Base-by-base conservation (phyloP, 2,888 invertebrate species). In the Dryobotodes eremita region DNA sequence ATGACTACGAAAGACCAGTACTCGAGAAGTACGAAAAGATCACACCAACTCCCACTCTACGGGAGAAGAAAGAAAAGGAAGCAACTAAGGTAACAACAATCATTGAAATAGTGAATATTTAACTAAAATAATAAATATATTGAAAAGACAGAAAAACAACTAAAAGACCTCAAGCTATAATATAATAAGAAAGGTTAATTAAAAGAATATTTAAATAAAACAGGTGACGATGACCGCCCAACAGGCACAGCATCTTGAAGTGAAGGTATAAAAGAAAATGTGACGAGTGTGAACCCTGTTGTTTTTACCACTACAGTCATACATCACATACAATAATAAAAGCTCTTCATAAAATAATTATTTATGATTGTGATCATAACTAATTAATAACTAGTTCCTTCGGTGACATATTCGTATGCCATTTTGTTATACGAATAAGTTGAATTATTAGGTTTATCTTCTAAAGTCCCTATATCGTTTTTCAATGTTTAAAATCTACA, bases 1-100 rank as follows among this genome's bases (percentile, higher is more conserved):
- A 98, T 75, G 98, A 98, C 94, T 98, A 98, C 91, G 98, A 98
- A 89, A 97, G 98, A 83, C 98, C 98, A 7, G 98, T 97, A 50
- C 96, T 98, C 83, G 98, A 98, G 89, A 98, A 97, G 94, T 98
- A 98, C 90, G 98, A 98, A 93, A 97, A 97, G 90, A 91, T 97
- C n/a, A 90, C 96, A 42, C 97, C 97, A 10, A 97, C 97, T 79
- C 96, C 97, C n/a, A 93, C 93, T 64, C 91, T 93, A 4, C 91
- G 92, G 86, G 96, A 96, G 78, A 97, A 96, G 93, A 97, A 97
- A 90, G 96, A 96, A 90, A 96, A 96, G 80, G 96, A 95, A 90
- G 86, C 93, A 57, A 80, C 91, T 26, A 95, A 95, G 95, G 95
- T 96, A 92, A 90, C 75, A 76, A 53, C 4, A n/a, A 10, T 36